Evolutionary conservation across 53 echinoderm and acorn worm species (phyloP), one percentile per base, ranked within the genome.

Genomic region (Holothuria scabra): DNA sequence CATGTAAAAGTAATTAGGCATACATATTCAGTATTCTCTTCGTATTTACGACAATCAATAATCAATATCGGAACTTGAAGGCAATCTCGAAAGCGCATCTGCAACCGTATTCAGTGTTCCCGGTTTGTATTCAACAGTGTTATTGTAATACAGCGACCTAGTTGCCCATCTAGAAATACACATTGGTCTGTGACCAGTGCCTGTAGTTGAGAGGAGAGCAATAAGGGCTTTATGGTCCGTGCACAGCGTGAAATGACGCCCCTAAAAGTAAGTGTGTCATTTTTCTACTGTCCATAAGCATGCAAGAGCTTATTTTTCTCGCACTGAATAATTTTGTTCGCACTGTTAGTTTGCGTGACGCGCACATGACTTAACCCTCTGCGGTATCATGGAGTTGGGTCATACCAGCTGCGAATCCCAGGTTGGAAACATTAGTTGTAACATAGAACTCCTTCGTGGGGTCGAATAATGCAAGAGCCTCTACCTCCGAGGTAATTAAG

Each of bases 181-280:
- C 46, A 90, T 67, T 19, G 86, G 90, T 46, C 83, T 61, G 33
- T 86, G 86, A 19, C 90, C 86, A 18, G 90, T 86, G 16, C 92
- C 89, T 31, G 65, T 59, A 56, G 90, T 83, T 23, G 82, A 60
- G 18, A 90, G 72, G 13, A 90, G 48, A 33, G 46, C 44, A 33
- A 26, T 49, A 1, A 74, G 26, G 21, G 74, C 74, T 7, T 37
- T 20, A 26, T 74, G 48, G 21, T 74, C 74, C 24, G 74, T 74
- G 1, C 74, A 6, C 16, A 74, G 74, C 0, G 26, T 22, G 37
- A 74, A 74, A 18, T 3, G 5, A 20, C 52, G 32, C 5, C 46
- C 48, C 48, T 48, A 74, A n/a, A 74, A 8, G 12, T 46, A 74
- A 14, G 74, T 74, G 38, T 74, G 74, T 48, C 74, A 74, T n/a